These are phyloP conservation scores for Saxicola maurus DNA, from an alignment of 2,797 vertebrate species.

Conservation along the genomic window DNA sequence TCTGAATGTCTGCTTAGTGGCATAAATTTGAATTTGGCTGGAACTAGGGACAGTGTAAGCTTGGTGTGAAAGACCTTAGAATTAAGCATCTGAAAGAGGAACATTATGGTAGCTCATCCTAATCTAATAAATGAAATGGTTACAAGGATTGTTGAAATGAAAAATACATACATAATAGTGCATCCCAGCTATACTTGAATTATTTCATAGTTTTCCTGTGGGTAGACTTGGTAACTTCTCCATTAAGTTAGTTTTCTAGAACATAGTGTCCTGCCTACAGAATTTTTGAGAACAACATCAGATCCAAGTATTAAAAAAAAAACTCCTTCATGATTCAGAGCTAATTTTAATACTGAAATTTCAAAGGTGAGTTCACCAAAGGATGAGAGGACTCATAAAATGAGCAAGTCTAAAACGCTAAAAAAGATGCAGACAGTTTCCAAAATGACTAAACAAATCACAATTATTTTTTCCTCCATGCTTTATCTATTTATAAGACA, in stretches of 20 bases:
- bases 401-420: slow-evolving; percentile 32
- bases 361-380: slow-evolving; percentile 52
- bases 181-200: slow-evolving; percentile 16
- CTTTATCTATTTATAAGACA: not conserved
- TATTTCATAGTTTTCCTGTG: slow-evolving; percentile 44
- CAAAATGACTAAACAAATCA: slow-evolving; percentile 45
- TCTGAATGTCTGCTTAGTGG: not conserved
- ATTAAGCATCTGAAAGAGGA: not conserved
- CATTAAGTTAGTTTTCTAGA: slow-evolving; percentile 42
- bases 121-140: not conserved
- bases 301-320: slow-evolving; percentile 19
- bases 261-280: not conserved
- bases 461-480: not conserved
- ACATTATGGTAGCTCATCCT: fast-evolving
- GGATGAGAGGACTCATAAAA: slow-evolving; percentile 15
- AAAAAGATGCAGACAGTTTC: slow-evolving; percentile 22
- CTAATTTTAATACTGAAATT: slow-evolving; percentile 36
- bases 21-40: not conserved
- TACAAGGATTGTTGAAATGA: not conserved
- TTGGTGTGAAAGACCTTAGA: not conserved
- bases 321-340: slow-evolving; percentile 19
- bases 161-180: not conserved
- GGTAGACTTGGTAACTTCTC: slow-evolving; percentile 39
- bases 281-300: slow-evolving; percentile 50
- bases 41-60: not conserved